These are phyloP conservation scores for Sebastes aleutianus DNA, from an alignment of 2,797 vertebrate species.

Conservation along the genomic window DNA sequence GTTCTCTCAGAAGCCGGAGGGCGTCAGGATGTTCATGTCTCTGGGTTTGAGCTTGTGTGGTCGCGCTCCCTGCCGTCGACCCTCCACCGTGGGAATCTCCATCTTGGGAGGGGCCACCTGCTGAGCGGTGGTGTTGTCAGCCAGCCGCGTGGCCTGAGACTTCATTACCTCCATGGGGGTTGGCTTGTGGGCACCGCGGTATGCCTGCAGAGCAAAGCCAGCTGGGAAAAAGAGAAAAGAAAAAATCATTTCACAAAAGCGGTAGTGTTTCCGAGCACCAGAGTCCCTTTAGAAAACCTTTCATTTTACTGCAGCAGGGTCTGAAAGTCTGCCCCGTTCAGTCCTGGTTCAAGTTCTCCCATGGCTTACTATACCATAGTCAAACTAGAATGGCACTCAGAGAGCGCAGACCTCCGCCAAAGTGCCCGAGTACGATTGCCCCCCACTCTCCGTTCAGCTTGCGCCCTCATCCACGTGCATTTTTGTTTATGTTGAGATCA, in stretches of 20 bases:
- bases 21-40: conserved; percentile 94
- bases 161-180: conserved; percentile 95
- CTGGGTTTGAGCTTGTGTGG: conserved; percentile 90
- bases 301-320: no score
- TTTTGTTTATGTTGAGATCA: no score
- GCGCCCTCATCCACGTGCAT: no score
- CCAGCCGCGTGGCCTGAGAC: conserved; percentile 83
- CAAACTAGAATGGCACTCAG: no score
- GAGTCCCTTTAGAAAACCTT: no score
- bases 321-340: accelerated
- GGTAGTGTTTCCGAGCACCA: no score
- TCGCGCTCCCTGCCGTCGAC: conserved; percentile 78
- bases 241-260: background rate
- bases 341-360: no score
- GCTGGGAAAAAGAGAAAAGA: conserved; percentile 63
- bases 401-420: no score
- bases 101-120: conserved; percentile 86
- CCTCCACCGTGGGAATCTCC: conserved; percentile 87
- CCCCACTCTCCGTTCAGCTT: no score
- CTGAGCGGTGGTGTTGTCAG: conserved; percentile 78
- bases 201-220: conserved; percentile 90
- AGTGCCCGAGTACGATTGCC: no score
- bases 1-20: conserved; percentile 89
- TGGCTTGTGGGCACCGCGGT: conserved; percentile 91
- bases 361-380: no score